phyloP scores from a whole-genome alignment of 1,140 invertebrate species.

The Chrysomallon squamiferum region DNA sequence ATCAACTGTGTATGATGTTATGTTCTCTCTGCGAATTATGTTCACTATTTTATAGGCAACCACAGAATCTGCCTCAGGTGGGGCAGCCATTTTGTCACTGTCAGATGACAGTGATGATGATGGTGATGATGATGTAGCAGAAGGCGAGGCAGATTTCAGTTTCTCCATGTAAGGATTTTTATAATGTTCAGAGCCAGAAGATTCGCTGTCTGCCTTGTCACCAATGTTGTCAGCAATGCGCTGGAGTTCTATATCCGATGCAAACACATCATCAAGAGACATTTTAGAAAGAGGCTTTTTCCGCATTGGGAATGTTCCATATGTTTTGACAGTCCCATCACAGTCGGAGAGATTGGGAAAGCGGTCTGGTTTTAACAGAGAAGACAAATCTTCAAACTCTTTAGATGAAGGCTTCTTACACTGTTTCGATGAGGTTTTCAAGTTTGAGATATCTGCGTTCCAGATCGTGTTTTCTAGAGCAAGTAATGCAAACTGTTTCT shows the following conservation, averaged over 20 bases:
- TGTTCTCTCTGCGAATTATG: slow-evolving; percentile 10
- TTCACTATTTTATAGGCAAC: slow-evolving; percentile 18
- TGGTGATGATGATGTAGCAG: neutral
- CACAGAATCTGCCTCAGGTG: neutral
- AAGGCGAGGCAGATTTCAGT: slow-evolving; percentile 1
- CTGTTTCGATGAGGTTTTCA: slow-evolving; percentile 10
- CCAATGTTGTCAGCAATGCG: slow-evolving; percentile 3
- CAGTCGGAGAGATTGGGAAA: slow-evolving; percentile 42
- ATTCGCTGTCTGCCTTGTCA: slow-evolving; percentile 4
- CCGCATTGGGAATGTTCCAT: slow-evolving; percentile 50
- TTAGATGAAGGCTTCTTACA: slow-evolving; percentile 22
- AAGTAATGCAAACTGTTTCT: slow-evolving; percentile 52
- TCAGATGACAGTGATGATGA: neutral
- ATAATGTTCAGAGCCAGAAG: slow-evolving; percentile 7
- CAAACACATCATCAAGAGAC: slow-evolving; percentile 25
- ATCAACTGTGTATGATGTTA: slow-evolving; percentile 10
- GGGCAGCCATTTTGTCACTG: neutral
- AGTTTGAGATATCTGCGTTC: slow-evolving; percentile 49
- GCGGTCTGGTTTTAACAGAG: slow-evolving; percentile 37
- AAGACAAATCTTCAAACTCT: slow-evolving; percentile 53
- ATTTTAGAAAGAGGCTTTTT: slow-evolving; percentile 29
- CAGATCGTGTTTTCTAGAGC: slow-evolving; percentile 55
- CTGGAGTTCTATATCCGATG: slow-evolving; percentile 8
- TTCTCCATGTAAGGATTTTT: neutral
- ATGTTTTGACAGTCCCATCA: slow-evolving; percentile 32